Conservation (phyloP, 2,113 vertebrate species). For the Butorides virescens region DNA sequence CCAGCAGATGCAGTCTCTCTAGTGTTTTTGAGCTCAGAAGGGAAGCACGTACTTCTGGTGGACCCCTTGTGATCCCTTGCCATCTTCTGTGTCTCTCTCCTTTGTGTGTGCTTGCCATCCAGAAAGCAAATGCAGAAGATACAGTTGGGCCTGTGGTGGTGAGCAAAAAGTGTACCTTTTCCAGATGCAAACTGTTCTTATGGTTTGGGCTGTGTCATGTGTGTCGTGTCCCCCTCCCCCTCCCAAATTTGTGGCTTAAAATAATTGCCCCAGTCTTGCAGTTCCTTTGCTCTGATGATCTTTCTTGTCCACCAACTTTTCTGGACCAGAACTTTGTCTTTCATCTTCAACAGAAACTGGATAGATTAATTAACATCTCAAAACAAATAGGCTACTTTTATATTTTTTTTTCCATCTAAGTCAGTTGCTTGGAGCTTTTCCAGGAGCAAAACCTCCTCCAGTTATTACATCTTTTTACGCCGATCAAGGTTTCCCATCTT, state of each 20-base stretch:
- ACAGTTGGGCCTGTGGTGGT: background rate
- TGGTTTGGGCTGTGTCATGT: background rate
- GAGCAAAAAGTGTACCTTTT: background rate
- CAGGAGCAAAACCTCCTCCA: background rate
- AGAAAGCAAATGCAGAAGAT: background rate
- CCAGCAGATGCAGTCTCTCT: background rate
- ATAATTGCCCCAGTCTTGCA: background rate
- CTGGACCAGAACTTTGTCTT: background rate
- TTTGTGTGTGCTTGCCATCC: rapidly evolving
- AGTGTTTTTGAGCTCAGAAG: background rate
- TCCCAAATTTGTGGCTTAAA: background rate
- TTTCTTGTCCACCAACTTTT: background rate
- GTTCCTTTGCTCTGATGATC: background rate
- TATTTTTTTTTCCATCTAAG: background rate
- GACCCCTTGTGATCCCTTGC: background rate
- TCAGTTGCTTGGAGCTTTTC: background rate
- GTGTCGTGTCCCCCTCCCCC: rapidly evolving
- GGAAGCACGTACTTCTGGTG: background rate
- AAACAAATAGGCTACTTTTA: background rate
- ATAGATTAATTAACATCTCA: background rate
- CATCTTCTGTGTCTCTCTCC: background rate
- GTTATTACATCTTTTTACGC: background rate
- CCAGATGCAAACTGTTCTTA: background rate
- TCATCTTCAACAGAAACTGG: background rate
- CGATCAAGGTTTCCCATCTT: background rate